phyloP scores from a whole-genome alignment of 2,113 vertebrate genomes.

The Lophura nycthemera region DNA sequence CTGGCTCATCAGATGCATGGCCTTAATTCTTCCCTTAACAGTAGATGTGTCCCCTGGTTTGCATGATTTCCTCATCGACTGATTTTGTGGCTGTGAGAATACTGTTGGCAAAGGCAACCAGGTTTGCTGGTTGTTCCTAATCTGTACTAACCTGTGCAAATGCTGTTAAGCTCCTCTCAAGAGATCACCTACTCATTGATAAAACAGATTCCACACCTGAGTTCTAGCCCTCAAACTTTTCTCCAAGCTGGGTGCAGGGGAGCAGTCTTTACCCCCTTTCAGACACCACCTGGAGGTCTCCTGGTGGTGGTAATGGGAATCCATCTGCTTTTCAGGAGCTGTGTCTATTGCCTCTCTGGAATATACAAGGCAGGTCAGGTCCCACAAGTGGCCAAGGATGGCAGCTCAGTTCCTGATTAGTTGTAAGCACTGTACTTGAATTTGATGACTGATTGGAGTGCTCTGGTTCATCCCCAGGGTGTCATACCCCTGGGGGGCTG shows the following conservation, averaged over 20 bases:
- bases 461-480: slow-evolving; percentile 80
- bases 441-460: not conserved
- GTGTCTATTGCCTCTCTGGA: not conserved
- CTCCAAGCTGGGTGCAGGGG: not conserved
- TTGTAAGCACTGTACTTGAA: not conserved
- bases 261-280: not conserved
- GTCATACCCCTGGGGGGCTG: slow-evolving; percentile 95
- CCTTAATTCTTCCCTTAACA: not conserved
- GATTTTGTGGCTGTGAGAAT: not conserved
- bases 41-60: not conserved
- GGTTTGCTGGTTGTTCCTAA: not conserved
- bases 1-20: not conserved
- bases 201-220: not conserved
- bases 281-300: not conserved
- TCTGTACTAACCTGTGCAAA: too few relatives aligned
- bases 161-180: accelerated
- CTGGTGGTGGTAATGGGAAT: not conserved
- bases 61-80: not conserved
- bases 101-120: not conserved
- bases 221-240: not conserved
- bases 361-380: not conserved
- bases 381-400: not conserved
- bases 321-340: not conserved
- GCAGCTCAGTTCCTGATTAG: not conserved
- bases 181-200: not conserved